Conservation (phyloP, 2,113 vertebrate genomes). For the Polypterus bichir region DNA sequence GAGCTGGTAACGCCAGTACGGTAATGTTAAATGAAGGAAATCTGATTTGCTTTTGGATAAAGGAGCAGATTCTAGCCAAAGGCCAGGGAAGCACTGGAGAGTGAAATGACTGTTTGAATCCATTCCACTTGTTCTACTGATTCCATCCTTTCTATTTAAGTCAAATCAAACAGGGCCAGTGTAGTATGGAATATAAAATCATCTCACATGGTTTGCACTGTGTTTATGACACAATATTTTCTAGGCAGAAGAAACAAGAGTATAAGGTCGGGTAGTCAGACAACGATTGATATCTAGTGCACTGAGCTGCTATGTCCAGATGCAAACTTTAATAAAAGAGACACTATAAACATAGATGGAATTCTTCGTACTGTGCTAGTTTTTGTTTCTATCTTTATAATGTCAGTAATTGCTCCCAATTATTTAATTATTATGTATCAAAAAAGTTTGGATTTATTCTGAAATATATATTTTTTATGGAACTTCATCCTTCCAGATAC, state of each 20-base stretch:
- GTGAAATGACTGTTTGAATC: conserved; percentile 44
- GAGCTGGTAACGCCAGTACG: conserved; percentile 28
- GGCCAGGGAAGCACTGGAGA: conserved; percentile 39
- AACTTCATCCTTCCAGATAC: too few species aligned
- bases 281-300: too few species aligned
- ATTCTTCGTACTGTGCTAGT: too few species aligned
- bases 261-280: neutral
- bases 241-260: neutral
- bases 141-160: conserved; percentile 39
- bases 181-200: conserved; percentile 31
- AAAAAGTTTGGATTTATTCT: too few species aligned
- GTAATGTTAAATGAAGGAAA: conserved; percentile 23
- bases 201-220: conserved; percentile 20
- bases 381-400: too few species aligned
- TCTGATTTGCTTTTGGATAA: conserved; percentile 18
- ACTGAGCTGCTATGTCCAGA: too few species aligned
- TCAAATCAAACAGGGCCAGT: conserved; percentile 32
- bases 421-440: too few species aligned
- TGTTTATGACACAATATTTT: neutral
- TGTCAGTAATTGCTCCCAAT: too few species aligned
- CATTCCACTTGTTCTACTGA: conserved; percentile 16
- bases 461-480: too few species aligned
- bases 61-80: conserved; percentile 30
- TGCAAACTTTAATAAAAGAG: too few species aligned
- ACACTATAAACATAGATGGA: too few species aligned